Evolutionary conservation across 2,113 vertebrate genomes (phyloP).

Genomic region (Osmerus mordax): DNA sequence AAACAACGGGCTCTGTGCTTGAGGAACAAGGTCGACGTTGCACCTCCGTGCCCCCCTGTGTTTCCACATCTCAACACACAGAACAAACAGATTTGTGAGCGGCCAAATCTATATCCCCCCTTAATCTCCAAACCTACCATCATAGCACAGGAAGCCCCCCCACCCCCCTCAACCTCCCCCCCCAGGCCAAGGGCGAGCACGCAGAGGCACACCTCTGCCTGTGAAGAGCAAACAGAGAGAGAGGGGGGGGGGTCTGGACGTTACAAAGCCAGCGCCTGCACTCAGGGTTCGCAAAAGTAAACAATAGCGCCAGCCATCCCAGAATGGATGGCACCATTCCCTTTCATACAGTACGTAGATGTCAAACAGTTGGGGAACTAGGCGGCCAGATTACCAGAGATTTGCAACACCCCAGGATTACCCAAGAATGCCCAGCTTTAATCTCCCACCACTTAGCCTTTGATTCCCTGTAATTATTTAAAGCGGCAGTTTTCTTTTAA

Average conservation of each 20-base stretch:
- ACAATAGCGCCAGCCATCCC: conserved; percentile 56
- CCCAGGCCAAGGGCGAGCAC: conserved; percentile 57
- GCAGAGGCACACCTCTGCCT: conserved; percentile 59
- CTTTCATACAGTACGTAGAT: conserved; percentile 75
- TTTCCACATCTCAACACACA: conserved; percentile 50
- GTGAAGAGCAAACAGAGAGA: conserved; percentile 60
- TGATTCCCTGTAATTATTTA: conserved; percentile 71
- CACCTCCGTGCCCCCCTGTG: background rate
- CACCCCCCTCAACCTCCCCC: conserved; percentile 28
- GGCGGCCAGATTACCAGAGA: conserved; percentile 67
- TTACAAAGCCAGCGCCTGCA: conserved; percentile 54
- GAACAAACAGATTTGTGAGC: conserved; percentile 56
- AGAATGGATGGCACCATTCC: conserved; percentile 66
- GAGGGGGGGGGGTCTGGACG: conserved; percentile 51
- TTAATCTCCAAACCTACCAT: conserved; percentile 61
- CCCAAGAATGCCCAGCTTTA: conserved; percentile 69
- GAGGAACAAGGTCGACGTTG: too few species aligned
- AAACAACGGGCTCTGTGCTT: too few species aligned
- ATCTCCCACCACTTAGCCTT: conserved; percentile 67
- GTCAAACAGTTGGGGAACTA: conserved; percentile 69
- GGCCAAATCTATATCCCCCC: conserved; percentile 47
- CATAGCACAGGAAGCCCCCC: conserved; percentile 42
- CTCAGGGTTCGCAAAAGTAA: conserved; percentile 67
- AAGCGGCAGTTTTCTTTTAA: conserved; percentile 46
- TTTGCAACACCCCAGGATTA: conserved; percentile 73